Percentiles rank a stretch among this genome's conserved stretches.
These are phyloP conservation scores for Aldabrachelys gigantea DNA, from an alignment of 2,113 vertebrate species.

Conservation along the genomic window DNA sequence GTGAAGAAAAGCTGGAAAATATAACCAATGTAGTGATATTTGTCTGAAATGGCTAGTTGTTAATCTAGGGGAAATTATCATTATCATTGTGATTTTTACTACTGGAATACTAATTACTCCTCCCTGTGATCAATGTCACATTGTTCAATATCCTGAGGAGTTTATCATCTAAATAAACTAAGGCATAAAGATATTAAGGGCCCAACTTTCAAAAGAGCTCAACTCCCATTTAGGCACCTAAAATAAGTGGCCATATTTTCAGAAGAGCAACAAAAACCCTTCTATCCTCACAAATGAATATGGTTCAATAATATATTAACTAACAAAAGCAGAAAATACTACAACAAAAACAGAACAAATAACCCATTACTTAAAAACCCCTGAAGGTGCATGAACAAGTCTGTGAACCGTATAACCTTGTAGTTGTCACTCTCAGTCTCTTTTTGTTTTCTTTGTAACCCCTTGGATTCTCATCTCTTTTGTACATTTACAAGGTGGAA, in stretches of 20 bases:
- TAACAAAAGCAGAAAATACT: not conserved
- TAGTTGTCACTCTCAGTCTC: not conserved
- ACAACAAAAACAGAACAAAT: not conserved
- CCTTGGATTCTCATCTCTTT: not conserved
- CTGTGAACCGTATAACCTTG: not conserved
- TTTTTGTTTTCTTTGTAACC: not conserved
- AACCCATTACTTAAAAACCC: not conserved
- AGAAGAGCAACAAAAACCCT: not conserved
- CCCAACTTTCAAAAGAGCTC: not conserved
- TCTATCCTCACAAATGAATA: not conserved
- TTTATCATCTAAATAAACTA: not conserved
- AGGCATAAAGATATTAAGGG: not conserved
- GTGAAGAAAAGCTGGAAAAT: too few relatives aligned
- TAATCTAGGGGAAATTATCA: too few relatives aligned
- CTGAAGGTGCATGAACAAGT: not conserved
- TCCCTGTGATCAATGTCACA: not conserved
- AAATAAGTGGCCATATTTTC: not conserved
- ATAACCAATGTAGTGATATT: too few relatives aligned
- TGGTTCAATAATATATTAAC: not conserved
- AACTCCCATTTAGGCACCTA: not conserved
- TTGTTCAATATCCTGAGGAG: not conserved
- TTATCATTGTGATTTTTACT: not conserved
- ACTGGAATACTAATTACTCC: not conserved
- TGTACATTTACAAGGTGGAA: not conserved
- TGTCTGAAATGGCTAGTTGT: too few relatives aligned